Conservation (phyloP, 2,113 vertebrate species). For the Charadrius vociferus region DNA sequence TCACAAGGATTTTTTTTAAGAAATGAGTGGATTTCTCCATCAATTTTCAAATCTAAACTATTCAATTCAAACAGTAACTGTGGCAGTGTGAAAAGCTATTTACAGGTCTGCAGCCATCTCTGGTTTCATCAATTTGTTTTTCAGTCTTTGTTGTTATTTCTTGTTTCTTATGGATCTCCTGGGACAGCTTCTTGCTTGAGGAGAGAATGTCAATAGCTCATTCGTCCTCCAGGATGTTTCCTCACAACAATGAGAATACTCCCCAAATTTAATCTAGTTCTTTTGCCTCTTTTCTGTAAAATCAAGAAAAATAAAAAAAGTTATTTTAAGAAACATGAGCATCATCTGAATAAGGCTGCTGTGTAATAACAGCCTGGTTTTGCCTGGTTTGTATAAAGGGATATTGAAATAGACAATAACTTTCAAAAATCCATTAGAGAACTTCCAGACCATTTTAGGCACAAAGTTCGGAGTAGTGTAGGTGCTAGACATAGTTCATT, state of each 20-base stretch:
- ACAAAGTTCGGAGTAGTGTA: neutral
- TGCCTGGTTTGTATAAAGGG: neutral
- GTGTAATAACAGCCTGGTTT: neutral
- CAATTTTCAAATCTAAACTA: slow-evolving; percentile 72
- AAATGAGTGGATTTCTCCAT: slow-evolving; percentile 53
- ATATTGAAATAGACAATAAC: neutral
- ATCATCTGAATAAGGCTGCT: neutral
- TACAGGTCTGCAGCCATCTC: slow-evolving; percentile 70
- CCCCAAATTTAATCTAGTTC: slow-evolving; percentile 66
- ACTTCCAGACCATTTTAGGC: neutral
- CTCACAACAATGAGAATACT: slow-evolving; percentile 36
- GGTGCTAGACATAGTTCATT: neutral
- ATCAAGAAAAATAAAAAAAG: slow-evolving; percentile 25
- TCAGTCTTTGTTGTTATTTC: slow-evolving; percentile 73
- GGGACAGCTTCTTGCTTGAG: slow-evolving; percentile 71
- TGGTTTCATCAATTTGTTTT: slow-evolving; percentile 80
- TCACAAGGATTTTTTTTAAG: slow-evolving; percentile 24
- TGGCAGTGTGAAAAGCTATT: slow-evolving; percentile 67
- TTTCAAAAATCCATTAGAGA: slow-evolving; percentile 33
- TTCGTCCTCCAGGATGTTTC: slow-evolving; percentile 73
- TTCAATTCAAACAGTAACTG: slow-evolving; percentile 59
- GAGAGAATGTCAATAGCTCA: slow-evolving; percentile 77
- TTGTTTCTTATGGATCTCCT: slow-evolving; percentile 75
- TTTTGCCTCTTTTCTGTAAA: slow-evolving; percentile 64
- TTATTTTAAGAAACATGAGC: slow-evolving; percentile 41